Percentiles rank a stretch among this genome's conserved stretches.
These are phyloP conservation scores for Dendrocincla tyrannina DNA, from an alignment of 2,797 vertebrate genomes.

Conservation along the genomic window DNA sequence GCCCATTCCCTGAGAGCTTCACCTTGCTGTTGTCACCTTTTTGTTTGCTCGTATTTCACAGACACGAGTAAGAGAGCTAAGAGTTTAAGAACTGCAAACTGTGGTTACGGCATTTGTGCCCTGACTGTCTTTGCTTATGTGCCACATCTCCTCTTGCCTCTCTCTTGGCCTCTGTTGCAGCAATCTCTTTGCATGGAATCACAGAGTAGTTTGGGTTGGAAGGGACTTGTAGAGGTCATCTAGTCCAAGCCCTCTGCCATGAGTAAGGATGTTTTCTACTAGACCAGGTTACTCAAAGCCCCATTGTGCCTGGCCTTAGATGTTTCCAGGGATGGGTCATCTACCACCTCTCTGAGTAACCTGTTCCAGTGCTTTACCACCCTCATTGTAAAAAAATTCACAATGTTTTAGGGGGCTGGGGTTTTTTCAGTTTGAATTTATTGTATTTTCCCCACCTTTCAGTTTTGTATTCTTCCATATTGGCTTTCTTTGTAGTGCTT, in stretches of 20 bases:
- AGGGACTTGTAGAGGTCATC: background rate
- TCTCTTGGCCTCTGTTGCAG: background rate
- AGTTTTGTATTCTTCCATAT: background rate
- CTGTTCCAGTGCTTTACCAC: background rate
- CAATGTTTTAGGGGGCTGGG: background rate
- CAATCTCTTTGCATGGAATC: rapidly evolving
- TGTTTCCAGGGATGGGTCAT: background rate
- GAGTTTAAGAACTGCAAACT: background rate
- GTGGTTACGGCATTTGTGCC: background rate
- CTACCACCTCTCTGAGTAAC: background rate
- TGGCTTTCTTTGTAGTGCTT: background rate
- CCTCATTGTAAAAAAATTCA: background rate
- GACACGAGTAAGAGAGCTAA: background rate
- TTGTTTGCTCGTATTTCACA: background rate
- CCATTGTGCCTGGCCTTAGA: background rate
- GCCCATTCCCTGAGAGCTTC: background rate
- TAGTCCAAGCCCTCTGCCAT: background rate
- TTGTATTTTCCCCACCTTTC: background rate
- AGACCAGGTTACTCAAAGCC: background rate
- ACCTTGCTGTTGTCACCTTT: background rate
- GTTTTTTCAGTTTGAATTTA: background rate
- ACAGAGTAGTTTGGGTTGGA: background rate
- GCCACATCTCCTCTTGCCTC: background rate
- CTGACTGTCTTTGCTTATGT: background rate
- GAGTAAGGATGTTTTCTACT: background rate